Conservation (phyloP, 2,888 invertebrate species). For the Mythimna pallens region DNA sequence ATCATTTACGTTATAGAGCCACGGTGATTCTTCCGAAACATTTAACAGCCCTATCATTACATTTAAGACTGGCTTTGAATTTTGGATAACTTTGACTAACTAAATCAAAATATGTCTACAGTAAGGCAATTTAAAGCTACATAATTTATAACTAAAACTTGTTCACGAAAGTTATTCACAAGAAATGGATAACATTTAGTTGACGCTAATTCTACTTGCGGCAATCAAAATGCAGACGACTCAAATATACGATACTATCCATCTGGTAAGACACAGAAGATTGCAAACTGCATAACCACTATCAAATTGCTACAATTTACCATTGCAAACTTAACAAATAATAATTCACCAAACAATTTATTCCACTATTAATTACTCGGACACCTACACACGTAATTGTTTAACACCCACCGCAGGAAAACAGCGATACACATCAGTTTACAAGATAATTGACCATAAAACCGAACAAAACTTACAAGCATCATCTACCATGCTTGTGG, state of each 20-base stretch:
- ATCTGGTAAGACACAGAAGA: background rate
- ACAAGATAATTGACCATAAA: slow-evolving; percentile 55
- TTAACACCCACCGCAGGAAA: slow-evolving; percentile 24
- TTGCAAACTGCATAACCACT: slow-evolving; percentile 14
- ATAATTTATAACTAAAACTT: background rate
- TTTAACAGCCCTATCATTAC: background rate
- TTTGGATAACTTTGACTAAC: background rate
- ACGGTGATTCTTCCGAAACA: too few relatives aligned
- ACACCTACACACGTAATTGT: slow-evolving; percentile 43
- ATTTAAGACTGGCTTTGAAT: background rate
- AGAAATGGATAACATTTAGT: too few relatives aligned
- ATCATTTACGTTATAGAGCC: too few relatives aligned
- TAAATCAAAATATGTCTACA: background rate
- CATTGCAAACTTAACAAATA: slow-evolving; percentile 21
- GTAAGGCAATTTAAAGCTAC: background rate
- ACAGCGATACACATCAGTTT: slow-evolving; percentile 47
- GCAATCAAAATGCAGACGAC: background rate
- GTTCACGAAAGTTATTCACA: background rate
- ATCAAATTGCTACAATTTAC: slow-evolving; percentile 28
- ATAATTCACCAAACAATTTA: slow-evolving; percentile 28
- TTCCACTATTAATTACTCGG: slow-evolving; percentile 29
- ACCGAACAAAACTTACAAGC: slow-evolving; percentile 20
- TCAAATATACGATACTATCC: slow-evolving; percentile 4
- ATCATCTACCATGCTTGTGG: background rate
- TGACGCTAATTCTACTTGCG: background rate